A percentile compares a stretch with the other conserved stretches of the same genome.
Conservation (phyloP, 2,797 vertebrate genomes). For the Gila robusta region DNA sequence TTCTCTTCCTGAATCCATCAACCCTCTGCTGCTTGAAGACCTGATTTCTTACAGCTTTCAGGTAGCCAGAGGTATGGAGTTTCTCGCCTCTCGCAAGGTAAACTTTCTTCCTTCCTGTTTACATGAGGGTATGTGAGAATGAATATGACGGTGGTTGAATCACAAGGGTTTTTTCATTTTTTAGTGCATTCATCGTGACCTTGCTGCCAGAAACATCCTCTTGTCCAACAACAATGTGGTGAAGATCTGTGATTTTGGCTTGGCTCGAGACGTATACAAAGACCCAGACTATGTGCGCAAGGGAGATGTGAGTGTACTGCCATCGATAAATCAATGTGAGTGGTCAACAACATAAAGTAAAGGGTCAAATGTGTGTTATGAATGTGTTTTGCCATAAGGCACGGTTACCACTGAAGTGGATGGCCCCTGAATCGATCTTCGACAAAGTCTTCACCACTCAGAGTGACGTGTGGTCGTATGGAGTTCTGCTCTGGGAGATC, state of each 20-base stretch:
- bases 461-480: conserved; percentile 96
- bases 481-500: conserved; percentile 96
- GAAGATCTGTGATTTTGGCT: conserved; percentile 96
- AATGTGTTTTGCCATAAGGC: conserved; percentile 77
- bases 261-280: conserved; percentile 95
- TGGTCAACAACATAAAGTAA: background rate
- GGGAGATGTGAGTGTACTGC: conserved; percentile 88
- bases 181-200: conserved; percentile 94
- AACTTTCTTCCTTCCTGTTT: conserved; percentile 52
- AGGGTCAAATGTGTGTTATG: background rate
- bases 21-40: conserved; percentile 88
- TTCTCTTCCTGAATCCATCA: conserved; percentile 70
- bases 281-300: conserved; percentile 96
- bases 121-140: conserved; percentile 38
- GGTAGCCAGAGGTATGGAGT: conserved; percentile 97
- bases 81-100: conserved; percentile 85
- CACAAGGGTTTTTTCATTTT: conserved; percentile 55
- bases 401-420: conserved; percentile 96
- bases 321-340: background rate
- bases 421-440: conserved; percentile 97
- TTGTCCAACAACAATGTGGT: conserved; percentile 95
- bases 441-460: conserved; percentile 97
- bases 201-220: conserved; percentile 94
- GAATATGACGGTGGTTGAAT: conserved; percentile 58
- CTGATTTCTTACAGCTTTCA: conserved; percentile 97